Conservation (phyloP, 2,888 invertebrate species). For the Chrysolina oricalcia region DNA sequence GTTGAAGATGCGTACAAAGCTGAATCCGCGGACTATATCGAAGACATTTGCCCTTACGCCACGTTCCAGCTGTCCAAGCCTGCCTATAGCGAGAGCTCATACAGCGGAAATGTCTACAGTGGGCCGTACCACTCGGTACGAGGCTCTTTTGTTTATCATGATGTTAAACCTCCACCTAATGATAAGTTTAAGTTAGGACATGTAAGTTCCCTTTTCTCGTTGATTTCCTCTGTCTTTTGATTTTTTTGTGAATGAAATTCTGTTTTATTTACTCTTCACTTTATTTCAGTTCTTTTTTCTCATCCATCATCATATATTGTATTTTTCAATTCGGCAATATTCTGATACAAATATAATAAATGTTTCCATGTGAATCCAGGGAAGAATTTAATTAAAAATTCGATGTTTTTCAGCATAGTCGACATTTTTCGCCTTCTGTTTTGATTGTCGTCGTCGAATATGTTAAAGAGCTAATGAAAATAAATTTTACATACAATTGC, state of each 20-base stretch:
- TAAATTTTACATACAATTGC: no score
- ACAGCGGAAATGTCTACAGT: conserved; percentile 91
- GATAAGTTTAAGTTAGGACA: conserved; percentile 84
- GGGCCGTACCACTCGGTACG: conserved; percentile 90
- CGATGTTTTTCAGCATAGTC: no score
- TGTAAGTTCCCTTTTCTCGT: conserved; percentile 72
- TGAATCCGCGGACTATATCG: conserved; percentile 85
- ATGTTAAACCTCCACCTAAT: conserved; percentile 84
- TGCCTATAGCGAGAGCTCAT: conserved; percentile 91
- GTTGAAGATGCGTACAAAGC: conserved; percentile 74
- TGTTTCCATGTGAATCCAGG: no score
- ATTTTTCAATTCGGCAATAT: no score
- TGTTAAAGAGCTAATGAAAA: no score
- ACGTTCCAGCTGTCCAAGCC: conserved; percentile 90
- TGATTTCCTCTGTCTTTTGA: conserved; percentile 33
- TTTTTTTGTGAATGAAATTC: conserved; percentile 37
- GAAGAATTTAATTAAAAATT: no score
- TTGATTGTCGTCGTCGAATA: neutral
- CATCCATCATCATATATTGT: no score
- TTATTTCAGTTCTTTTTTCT: conserved; percentile 24
- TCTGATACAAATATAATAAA: no score
- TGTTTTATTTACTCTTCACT: conserved; percentile 28
- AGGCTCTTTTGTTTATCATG: conserved; percentile 92
- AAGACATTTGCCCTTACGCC: conserved; percentile 94
- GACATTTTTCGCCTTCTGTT: neutral